Conservation (phyloP, 2,797 vertebrate genomes). For the Rhadinocentrus ornatus region DNA sequence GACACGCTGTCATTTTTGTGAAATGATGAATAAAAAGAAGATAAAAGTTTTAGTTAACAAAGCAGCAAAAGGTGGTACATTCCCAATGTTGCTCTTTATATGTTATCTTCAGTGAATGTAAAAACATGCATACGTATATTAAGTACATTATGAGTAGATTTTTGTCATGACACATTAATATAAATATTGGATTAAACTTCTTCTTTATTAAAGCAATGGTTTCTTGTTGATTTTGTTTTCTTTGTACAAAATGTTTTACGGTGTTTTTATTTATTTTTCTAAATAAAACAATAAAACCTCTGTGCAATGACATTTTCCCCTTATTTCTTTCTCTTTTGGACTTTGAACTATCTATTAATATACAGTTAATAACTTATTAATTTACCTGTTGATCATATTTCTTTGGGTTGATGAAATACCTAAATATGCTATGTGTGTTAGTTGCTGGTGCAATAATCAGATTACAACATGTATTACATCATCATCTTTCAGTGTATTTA, state of each 20-base stretch:
- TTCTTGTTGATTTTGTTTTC: slow-evolving; percentile 57
- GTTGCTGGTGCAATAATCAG: no score
- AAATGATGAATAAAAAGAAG: slow-evolving; percentile 10
- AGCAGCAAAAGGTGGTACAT: slow-evolving; percentile 3
- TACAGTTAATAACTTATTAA: background rate
- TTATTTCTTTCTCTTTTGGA: background rate
- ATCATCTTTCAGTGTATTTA: no score
- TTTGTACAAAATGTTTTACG: slow-evolving; percentile 71
- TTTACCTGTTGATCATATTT: no score
- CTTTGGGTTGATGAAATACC: no score
- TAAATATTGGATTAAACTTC: slow-evolving; percentile 33
- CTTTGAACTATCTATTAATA: background rate
- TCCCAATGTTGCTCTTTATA: slow-evolving; percentile 16
- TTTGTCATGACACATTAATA: slow-evolving; percentile 24
- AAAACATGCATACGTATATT: slow-evolving; percentile 13
- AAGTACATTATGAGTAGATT: slow-evolving; percentile 13
- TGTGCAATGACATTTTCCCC: background rate
- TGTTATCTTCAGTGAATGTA: slow-evolving; percentile 48
- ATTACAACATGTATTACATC: no score
- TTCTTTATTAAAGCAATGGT: slow-evolving; percentile 51
- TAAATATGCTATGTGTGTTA: no score
- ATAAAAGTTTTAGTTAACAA: slow-evolving; percentile 1
- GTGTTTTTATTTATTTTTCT: slow-evolving; percentile 80
- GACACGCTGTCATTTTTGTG: slow-evolving; percentile 15
- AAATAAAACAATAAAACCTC: slow-evolving; percentile 65